A percentile compares a stretch with the other conserved stretches of the same genome.
Conservation (phyloP, 1,140 invertebrate species). For the Dinothrombium tinctorium region DNA sequence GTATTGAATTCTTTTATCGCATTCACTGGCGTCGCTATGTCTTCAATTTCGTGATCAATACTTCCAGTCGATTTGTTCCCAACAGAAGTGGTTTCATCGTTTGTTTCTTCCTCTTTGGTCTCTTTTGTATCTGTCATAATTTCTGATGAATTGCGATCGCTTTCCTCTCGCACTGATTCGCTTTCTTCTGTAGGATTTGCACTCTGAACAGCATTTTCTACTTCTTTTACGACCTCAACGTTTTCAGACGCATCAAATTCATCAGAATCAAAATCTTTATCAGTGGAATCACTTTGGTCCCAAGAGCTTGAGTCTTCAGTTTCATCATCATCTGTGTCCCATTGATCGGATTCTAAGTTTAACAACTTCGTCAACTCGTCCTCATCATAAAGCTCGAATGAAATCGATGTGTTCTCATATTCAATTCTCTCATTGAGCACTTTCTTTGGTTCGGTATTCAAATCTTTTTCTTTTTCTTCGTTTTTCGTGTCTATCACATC, state of each 20-base stretch:
- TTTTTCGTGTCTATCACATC: not conserved
- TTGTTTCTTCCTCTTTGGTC: not conserved
- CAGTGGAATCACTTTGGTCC: not conserved
- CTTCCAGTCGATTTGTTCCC: not conserved
- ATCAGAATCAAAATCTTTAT: slow-evolving; percentile 5
- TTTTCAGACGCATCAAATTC: slow-evolving; percentile 2
- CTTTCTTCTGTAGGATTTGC: too few relatives aligned
- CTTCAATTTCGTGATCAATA: not conserved
- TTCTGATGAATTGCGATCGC: too few relatives aligned
- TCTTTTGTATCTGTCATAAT: not conserved
- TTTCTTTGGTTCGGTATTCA: slow-evolving; percentile 3
- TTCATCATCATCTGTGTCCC: slow-evolving; percentile 1
- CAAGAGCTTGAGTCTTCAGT: not conserved
- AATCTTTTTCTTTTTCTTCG: not conserved
- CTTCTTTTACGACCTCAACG: too few relatives aligned
- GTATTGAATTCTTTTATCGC: not conserved
- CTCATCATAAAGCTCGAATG: not conserved
- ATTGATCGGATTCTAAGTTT: slow-evolving; percentile 1
- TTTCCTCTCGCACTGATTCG: too few relatives aligned
- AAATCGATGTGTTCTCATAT: slow-evolving; percentile 7
- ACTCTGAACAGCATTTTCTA: too few relatives aligned
- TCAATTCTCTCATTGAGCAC: slow-evolving; percentile 9
- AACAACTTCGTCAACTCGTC: slow-evolving; percentile 3
- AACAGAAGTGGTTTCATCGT: not conserved
- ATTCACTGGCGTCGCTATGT: not conserved